These are phyloP conservation scores for Scolanthus callimorphus DNA, from an alignment of 92 coral and sea anemone species.

Conservation along the genomic window DNA sequence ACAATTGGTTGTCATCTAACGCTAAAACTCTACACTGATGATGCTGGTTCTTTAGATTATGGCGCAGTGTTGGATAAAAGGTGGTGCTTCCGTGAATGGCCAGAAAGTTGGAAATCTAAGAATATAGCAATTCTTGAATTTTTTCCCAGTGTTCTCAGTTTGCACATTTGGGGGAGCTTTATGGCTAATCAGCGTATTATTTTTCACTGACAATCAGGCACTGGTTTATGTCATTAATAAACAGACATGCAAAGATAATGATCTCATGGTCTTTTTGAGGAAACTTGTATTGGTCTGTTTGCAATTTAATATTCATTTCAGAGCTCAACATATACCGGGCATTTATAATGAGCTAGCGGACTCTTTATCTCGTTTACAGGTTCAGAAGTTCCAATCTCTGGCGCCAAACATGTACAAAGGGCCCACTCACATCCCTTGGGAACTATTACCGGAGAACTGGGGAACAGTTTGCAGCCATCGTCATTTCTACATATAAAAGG, in stretches of 20 bases:
- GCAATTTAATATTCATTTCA: neutral
- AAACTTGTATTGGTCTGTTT: constrained; percentile 1
- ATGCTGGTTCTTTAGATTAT: constrained; percentile 28
- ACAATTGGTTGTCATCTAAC: constrained; percentile 6
- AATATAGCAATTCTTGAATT: constrained; percentile 30
- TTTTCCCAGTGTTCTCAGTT: constrained; percentile 20
- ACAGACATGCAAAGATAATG: constrained; percentile 6
- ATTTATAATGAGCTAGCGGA: neutral
- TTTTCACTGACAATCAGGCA: constrained; percentile 14
- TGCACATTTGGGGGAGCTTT: constrained; percentile 11
- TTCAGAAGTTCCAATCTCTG: constrained; percentile 6
- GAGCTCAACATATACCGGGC: constrained; percentile 13
- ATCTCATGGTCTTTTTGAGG: neutral
- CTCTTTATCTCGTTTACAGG: neutral
- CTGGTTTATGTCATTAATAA: constrained; percentile 5
- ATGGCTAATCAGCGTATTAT: constrained; percentile 23
- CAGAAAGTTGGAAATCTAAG: constrained; percentile 11
- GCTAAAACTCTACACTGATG: constrained; percentile 16
- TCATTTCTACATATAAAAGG: neutral
- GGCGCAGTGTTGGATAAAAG: constrained; percentile 34
- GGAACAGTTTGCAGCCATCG: neutral
- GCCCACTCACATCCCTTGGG: neutral
- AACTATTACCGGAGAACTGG: neutral
- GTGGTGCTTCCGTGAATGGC: constrained; percentile 45
- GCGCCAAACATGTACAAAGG: neutral